Base-by-base conservation (phyloP, 2,113 vertebrate species). In the Conger conger region DNA sequence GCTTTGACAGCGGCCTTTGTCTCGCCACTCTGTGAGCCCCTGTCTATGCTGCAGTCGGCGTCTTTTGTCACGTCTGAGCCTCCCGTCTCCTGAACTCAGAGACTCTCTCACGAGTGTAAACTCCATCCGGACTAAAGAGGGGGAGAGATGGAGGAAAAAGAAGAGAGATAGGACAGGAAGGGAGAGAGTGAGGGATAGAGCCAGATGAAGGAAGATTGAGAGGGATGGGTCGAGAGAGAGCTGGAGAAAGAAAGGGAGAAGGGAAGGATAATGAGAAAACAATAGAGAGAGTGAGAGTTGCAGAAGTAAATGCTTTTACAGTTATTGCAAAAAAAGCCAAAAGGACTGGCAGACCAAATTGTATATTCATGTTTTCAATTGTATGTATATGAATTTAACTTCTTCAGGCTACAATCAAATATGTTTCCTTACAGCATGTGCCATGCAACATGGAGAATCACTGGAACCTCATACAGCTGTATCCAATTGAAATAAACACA, bases 1-100 rank as follows among this genome's bases (percentile, higher is more conserved):
- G 50, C 79, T 73, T 11, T 81, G 40, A 82, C 37, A 50, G 57
- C 68, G 38, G 54, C 38, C 79, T 42, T 9, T 80, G 33, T 40
- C 50, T 84, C 33, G 37, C 35, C 38, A n/a, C 54, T 33, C 1
- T 81, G n/a, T 83, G 60, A 76, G 68, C 60, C 80, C 73, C 36
- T 27, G 81, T 83, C 83, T 80, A 79, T 45, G 80, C 27, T 11
- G n/a, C 45, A 7, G 40, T 23, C 38, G 54, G 60, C 50, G 42
- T 82, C 83, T 79, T 38, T 4, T 15, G 79, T 40, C 23, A 8
- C 79, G 57, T 80, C 76, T 83, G 76, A 85, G 84, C 83, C 54
- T 38, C 60, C 36, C 23, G n/a, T n/a, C 17, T 54, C 35, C n/a
- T 17, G 40, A 76, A 82, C 18, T 18, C n/a, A 11, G 8, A 81